Conservation (phyloP, 1,140 invertebrate species). For the Euschistus heros region DNA sequence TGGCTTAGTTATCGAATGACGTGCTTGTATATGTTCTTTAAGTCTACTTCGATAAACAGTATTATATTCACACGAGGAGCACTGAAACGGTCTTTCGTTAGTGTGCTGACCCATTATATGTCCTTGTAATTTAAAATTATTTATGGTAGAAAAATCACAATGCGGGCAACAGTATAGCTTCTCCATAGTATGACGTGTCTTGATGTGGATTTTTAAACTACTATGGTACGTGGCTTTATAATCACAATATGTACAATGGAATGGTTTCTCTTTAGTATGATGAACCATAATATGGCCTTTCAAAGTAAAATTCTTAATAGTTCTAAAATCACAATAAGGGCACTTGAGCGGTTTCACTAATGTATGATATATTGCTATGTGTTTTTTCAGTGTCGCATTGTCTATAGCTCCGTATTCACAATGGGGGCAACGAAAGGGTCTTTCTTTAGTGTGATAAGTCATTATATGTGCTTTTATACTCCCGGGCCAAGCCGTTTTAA, state of each 20-base stretch:
- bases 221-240: not conserved
- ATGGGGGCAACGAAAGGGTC: not conserved
- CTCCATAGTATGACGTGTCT: not conserved
- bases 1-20: not conserved
- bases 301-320: not conserved
- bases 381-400: not conserved
- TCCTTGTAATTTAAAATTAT: not conserved
- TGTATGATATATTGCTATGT: not conserved
- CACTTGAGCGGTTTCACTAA: not conserved
- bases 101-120: not conserved
- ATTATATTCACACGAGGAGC: not conserved
- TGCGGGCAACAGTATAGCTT: not conserved
- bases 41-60: conserved; percentile 2
- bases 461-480: not conserved
- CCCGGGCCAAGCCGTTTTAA: not conserved
- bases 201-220: not conserved
- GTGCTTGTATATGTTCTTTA: not conserved
- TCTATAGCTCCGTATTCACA: not conserved
- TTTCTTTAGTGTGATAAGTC: not conserved
- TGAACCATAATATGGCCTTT: not conserved
- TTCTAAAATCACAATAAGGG: not conserved
- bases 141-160: not conserved
- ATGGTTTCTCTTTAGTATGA: not conserved
- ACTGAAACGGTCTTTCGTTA: not conserved
- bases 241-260: not conserved